Percentiles rank a stretch among this genome's conserved stretches.
Conservation (phyloP, 2,113 vertebrate genomes). For the Eira barbara region DNA sequence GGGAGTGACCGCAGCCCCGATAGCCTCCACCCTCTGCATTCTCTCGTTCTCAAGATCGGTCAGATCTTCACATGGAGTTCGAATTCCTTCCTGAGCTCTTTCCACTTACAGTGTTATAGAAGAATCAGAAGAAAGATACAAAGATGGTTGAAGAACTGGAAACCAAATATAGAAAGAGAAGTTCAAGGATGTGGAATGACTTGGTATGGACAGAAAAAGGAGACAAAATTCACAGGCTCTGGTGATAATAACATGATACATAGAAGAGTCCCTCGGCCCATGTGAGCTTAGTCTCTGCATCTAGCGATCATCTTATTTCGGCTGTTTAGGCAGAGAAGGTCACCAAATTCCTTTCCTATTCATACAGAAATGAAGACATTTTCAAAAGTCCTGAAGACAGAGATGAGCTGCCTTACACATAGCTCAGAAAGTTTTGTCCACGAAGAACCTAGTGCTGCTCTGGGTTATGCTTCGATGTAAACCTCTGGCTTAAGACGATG, state of each 20-base stretch:
- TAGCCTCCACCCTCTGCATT: neutral
- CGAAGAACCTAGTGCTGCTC: neutral
- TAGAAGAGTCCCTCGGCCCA: neutral
- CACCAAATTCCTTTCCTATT: neutral
- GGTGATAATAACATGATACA: too few relatives aligned
- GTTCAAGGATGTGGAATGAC: neutral
- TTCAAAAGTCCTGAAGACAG: neutral
- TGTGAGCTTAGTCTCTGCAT: neutral
- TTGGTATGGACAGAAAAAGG: neutral
- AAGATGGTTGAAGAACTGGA: neutral
- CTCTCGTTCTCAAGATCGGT: neutral
- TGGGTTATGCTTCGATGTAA: neutral
- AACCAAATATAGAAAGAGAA: neutral
- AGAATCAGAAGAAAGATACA: neutral
- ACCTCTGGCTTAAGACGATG: neutral
- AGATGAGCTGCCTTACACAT: neutral
- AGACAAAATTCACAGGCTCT: neutral
- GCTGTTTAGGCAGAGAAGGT: neutral
- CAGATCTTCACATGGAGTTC: neutral
- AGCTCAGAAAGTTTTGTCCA: neutral
- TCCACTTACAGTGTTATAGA: neutral
- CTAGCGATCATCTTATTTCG: neutral
- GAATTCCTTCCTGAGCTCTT: neutral
- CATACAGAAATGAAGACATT: neutral
- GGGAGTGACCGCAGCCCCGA: accelerated